Base-by-base conservation (phyloP, 2,113 vertebrate species). In the Toxotes jaculatrix region DNA sequence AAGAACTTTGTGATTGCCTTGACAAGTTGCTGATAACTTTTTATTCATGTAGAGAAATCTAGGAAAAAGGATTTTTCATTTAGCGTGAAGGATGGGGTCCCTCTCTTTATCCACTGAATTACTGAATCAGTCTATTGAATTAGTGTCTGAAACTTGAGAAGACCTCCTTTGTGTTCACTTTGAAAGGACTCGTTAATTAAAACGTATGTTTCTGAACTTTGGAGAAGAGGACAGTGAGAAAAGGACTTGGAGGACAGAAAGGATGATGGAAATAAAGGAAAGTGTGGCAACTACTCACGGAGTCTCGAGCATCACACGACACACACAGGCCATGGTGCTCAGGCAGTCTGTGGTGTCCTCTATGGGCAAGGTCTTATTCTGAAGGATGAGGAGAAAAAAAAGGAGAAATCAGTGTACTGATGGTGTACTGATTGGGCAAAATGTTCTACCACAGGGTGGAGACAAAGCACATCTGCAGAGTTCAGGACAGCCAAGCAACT, bases 251-350 rank as follows among this genome's bases (percentile, higher is more conserved):
- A 61, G 3, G 21, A 31, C 49, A 14, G 5, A 12, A 53, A 31
- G 10, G 38, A 62, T 1, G 70, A 51, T 8, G 31, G 17, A 53
- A 31, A 13, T n/a, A 27, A 21, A 23, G 49, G 13, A 77, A 55
- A 27, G 21, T 6, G 36, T 12, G 3, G 23, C 23, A 16, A 81
- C 23, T 19, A 97, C 97, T 97, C 91, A 98, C 97, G 97, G 97
- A 27, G 97, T 98, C 93, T 98, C 97, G 92, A 98, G 92, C 97
- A 98, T 98, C 91, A 98, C 97, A 68, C 97, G 95, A 87, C 97
- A 98, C 85, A 98, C 97, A 0, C 97, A 97, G 77, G 97, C 97
- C 97, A 98, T 98, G 92, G 97, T 98, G 94, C 97, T 98, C 89
- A 98, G 94, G 83, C 97, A 98, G 93, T 98, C 97, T 31, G 97